Evolutionary conservation across 1,140 invertebrate species (phyloP), one percentile per base, ranked within the genome.

Genomic region (Pachypsylla venusta): DNA sequence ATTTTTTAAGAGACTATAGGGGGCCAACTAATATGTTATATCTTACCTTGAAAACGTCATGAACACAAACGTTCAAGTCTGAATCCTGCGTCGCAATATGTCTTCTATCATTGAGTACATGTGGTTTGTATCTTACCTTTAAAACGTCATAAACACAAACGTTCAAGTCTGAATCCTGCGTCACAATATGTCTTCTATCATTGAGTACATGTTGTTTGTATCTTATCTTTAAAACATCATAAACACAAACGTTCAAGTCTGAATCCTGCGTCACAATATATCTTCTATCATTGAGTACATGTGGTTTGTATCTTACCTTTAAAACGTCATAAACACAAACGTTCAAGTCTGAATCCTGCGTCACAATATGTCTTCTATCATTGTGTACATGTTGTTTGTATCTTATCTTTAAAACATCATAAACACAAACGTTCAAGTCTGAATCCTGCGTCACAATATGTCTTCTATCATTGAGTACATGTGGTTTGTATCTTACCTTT

Each of bases 111-210:
- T 98, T 99, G 53, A 98, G 74, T 53, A 98, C 84, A 54, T 84
- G 81, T 72, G 87, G 94, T 67, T 93, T 86, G n/a, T n/a, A n/a
- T n/a, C 67, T 67, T 71, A 81, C 83, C 69, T 90, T 89, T 60
- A 99, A 74, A n/a, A 98, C 93, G 76, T 99, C 96, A 74, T 93
- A 99, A 14, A 99, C 69, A n/a, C 88, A 85, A 53, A 99, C 92
- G 74, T 92, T 91, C 61, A 91, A 85, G 61, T 93, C 89, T 0
- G 93, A 93, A 72, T 99, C 97, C 74, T 94, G 94, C 4, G 96
- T 98, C 53, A 99, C 70, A 65, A 99, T 87, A 70, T 95, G 89
- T 63, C 97, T 76, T 72, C 95, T 98, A 67, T 99, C 95, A 72
- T 98, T 99, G 53, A 99, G 74, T 53, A 98, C 84, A 55, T 84